Evolutionary conservation across 2,888 invertebrate genomes (phyloP), one percentile per base, ranked within the genome.

Genomic region (Alentia gelatinosa): DNA sequence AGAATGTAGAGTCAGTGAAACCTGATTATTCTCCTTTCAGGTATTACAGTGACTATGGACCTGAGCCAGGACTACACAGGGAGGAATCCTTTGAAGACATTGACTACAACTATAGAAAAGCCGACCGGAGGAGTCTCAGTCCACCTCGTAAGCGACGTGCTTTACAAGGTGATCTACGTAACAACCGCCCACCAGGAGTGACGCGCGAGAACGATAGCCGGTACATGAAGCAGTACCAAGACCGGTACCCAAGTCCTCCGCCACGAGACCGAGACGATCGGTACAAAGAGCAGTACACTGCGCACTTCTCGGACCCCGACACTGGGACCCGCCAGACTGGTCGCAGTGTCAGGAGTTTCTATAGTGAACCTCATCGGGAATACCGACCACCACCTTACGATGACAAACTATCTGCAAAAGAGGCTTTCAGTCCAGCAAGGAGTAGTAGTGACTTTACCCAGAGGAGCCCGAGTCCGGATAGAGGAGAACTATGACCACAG

Each of bases 391-490:
- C 39, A 39, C 12, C 47, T 0, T 50, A 39, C 37, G 37, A 37
- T 35, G 79, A 39, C 23, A 79, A 79, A 26, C 5, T 15, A 15
- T 35, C 35, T 19, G 15, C 39, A 12, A 79, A 35, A 23, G 35
- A 12, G 3, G 79, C 0, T 23, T 79, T 35, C n/a, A 79, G 79
- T 39, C 79, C 79, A 39, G 15, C 39, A 19, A 12, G 37, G 5
- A 79, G 79, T 35, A 79, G 79, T 39, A 79, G 79, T 79, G 79
- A 79, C 79, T 79, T 37, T 79, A 79, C 35, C 35, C 35, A 37
- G 37, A 3, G 39, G 1, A 79, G 37, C 35, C 79, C 35, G 23
- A 79, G 79, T 39, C 79, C 79, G 37, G 15, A 15, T 26, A 39
- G 12, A 0, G 39, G 9, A 12, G 79, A 79, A 79, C 79, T 79